These are phyloP conservation scores for Spodoptera litura DNA, from an alignment of 1,140 invertebrate species.

Conservation along the genomic window DNA sequence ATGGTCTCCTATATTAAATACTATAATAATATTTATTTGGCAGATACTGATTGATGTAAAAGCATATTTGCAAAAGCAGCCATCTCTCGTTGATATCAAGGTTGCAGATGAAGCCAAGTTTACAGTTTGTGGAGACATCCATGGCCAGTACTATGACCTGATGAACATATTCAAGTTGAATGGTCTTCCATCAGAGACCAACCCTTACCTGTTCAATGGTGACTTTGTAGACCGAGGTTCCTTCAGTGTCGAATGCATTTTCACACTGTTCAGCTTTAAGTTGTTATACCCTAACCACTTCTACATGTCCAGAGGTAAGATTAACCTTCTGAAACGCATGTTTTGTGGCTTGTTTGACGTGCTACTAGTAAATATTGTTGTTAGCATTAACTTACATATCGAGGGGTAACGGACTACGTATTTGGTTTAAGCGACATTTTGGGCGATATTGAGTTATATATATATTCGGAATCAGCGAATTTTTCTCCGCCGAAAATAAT, in stretches of 20 bases:
- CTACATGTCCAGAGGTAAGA: slow-evolving; percentile 97
- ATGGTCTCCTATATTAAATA: too few relatives aligned
- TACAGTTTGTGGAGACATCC: slow-evolving; percentile 99
- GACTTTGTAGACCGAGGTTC: slow-evolving; percentile 99
- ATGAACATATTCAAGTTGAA: slow-evolving; percentile 99
- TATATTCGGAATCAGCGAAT: too few relatives aligned
- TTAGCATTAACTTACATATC: too few relatives aligned
- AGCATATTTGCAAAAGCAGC: slow-evolving; percentile 93
- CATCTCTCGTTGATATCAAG: slow-evolving; percentile 95
- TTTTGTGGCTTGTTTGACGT: not conserved
- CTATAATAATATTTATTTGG: slow-evolving; percentile 32
- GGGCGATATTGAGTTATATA: too few relatives aligned
- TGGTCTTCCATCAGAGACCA: slow-evolving; percentile 96
- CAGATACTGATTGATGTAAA: slow-evolving; percentile 97
- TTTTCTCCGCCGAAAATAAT: too few relatives aligned
- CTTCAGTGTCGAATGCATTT: slow-evolving; percentile 99
- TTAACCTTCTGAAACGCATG: not conserved
- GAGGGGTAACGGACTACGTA: too few relatives aligned
- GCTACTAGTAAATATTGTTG: not conserved
- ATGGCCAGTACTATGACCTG: slow-evolving; percentile 99
- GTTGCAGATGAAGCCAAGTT: slow-evolving; percentile 97
- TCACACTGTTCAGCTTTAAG: slow-evolving; percentile 98
- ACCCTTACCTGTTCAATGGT: slow-evolving; percentile 99
- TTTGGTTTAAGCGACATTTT: too few relatives aligned
- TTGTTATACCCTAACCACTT: slow-evolving; percentile 98